Conservation (phyloP, 2,797 vertebrate genomes). For the Cyclura pinguis region DNA sequence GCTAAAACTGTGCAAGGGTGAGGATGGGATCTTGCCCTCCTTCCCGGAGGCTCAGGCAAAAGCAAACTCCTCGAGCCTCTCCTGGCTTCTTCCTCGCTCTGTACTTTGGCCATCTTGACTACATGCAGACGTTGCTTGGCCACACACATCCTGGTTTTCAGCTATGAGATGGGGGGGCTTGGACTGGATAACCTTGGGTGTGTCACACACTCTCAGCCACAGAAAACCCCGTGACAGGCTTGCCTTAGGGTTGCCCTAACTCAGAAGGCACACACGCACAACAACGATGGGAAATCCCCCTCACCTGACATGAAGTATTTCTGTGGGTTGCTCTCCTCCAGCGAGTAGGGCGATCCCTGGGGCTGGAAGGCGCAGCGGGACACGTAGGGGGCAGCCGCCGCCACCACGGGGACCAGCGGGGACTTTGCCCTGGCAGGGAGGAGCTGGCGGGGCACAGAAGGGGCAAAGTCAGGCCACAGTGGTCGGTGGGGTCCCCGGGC, state of each 20-base stretch:
- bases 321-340: slow-evolving; percentile 82
- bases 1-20: too few relatives aligned
- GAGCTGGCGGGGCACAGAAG: slow-evolving; percentile 37
- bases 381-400: slow-evolving; percentile 54
- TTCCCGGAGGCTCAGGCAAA: too few relatives aligned
- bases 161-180: neutral
- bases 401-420: slow-evolving; percentile 49
- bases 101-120: too few relatives aligned
- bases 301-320: slow-evolving; percentile 88
- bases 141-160: neutral
- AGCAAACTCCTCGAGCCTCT: too few relatives aligned
- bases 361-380: slow-evolving; percentile 56
- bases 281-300: neutral
- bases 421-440: slow-evolving; percentile 6
- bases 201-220: too few relatives aligned
- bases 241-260: too few relatives aligned
- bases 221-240: too few relatives aligned
- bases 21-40: too few relatives aligned
- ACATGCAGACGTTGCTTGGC: neutral
- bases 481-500: neutral
- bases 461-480: accelerated
- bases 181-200: too few relatives aligned
- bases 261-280: too few relatives aligned
- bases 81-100: too few relatives aligned
- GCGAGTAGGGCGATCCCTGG: slow-evolving; percentile 75